These are phyloP conservation scores for Daboia siamensis DNA, from an alignment of 2,113 vertebrate genomes.

Conservation along the genomic window DNA sequence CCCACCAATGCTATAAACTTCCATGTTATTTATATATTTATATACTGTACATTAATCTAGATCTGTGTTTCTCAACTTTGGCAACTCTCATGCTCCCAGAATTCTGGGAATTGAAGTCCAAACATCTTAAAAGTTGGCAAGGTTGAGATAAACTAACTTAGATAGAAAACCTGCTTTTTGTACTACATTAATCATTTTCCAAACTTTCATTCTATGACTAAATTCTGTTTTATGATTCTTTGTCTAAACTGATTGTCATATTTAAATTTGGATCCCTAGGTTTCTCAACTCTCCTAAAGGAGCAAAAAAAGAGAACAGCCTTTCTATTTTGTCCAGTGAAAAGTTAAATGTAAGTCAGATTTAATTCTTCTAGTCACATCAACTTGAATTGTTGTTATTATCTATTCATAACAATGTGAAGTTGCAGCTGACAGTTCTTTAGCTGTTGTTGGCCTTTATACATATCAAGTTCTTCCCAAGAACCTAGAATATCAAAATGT, in stretches of 20 bases:
- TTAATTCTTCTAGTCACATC: not conserved
- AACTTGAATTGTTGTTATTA: not conserved
- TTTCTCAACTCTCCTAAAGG: not conserved
- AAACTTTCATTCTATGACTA: not conserved
- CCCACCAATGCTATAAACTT: too few relatives aligned
- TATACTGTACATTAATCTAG: not conserved
- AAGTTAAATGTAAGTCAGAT: not conserved
- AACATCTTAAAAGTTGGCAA: not conserved
- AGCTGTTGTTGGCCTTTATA: too few relatives aligned
- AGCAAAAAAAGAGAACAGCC: not conserved
- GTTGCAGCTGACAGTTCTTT: too few relatives aligned
- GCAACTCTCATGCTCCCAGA: not conserved
- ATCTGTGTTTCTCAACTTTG: not conserved
- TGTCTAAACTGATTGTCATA: not conserved
- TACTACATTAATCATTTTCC: not conserved
- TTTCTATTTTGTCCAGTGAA: not conserved
- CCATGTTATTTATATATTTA: not conserved
- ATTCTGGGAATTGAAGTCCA: not conserved
- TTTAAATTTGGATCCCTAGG: not conserved
- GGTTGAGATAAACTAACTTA: not conserved
- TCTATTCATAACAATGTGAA: not conserved
- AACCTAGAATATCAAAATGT: too few relatives aligned
- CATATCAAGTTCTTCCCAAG: too few relatives aligned
- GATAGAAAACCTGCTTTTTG: not conserved
- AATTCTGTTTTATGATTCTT: not conserved